Percentiles rank a stretch among this genome's conserved stretches.
phyloP scores from a whole-genome alignment of 53 echinoderm and acorn worm genomes.

The Patiria pectinifera region DNA sequence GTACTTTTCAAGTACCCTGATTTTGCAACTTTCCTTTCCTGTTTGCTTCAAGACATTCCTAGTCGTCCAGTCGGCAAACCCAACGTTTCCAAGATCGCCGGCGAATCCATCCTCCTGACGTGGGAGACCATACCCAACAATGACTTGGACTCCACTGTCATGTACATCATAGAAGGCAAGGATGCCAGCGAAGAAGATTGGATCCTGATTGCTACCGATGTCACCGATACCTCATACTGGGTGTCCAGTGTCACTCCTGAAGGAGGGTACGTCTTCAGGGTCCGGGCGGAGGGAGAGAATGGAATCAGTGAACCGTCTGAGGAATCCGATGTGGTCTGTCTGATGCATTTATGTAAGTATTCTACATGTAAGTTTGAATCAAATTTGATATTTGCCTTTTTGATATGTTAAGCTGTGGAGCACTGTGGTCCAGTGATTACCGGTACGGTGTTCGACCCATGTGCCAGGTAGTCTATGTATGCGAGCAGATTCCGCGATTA shows the following conservation, averaged over 20 bases:
- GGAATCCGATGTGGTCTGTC: conserved; percentile 80
- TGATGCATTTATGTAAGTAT: conserved; percentile 75
- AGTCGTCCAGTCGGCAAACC: conserved; percentile 62
- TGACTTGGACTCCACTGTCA: conserved; percentile 55
- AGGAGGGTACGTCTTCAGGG: conserved; percentile 82
- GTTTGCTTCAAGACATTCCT: conserved; percentile 53
- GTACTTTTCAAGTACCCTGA: too few species aligned
- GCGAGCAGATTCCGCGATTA: too few species aligned
- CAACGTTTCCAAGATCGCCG: conserved; percentile 73
- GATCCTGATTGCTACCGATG: conserved; percentile 73
- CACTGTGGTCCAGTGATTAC: too few species aligned
- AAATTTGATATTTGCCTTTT: background rate
- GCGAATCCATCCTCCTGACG: conserved; percentile 74
- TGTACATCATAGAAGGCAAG: conserved; percentile 86
- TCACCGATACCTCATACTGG: conserved; percentile 77
- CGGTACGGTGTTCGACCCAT: too few species aligned
- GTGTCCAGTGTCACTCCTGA: conserved; percentile 79
- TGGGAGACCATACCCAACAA: conserved; percentile 73
- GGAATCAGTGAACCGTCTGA: conserved; percentile 94
- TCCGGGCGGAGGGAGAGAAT: conserved; percentile 82
- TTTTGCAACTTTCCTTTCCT: background rate
- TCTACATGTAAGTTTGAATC: background rate
- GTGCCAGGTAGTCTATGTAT: too few species aligned
- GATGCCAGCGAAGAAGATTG: conserved; percentile 77
- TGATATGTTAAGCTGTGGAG: background rate